Percentiles rank a stretch among this genome's conserved stretches.
phyloP scores from a whole-genome alignment of 2,113 vertebrate genomes.

The Caranx ignobilis region DNA sequence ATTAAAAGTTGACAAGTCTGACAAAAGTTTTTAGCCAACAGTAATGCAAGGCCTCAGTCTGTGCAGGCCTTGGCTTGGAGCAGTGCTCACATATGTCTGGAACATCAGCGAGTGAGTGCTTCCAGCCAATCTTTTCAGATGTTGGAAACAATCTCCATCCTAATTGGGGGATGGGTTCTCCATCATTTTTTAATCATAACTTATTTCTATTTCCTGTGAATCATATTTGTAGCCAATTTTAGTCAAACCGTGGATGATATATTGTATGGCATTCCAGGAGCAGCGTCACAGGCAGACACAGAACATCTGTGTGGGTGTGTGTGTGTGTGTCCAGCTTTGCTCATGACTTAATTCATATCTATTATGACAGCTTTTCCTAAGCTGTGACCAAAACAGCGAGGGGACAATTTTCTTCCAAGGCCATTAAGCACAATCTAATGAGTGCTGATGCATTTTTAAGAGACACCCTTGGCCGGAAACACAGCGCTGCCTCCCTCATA shows the following conservation, averaged over 20 bases:
- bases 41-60: constrained; percentile 12
- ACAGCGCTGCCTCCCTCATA: constrained; percentile 57
- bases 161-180: constrained; percentile 62
- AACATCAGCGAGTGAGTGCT: constrained; percentile 49
- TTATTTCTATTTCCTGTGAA: constrained; percentile 56
- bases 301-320: not conserved
- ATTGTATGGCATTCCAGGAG: constrained; percentile 1
- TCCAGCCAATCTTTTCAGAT: constrained; percentile 51
- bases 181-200: constrained; percentile 67
- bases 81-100: constrained; percentile 51
- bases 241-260: constrained; percentile 24
- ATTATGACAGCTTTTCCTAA: constrained; percentile 60
- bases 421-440: constrained; percentile 72
- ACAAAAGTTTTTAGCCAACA: constrained; percentile 24
- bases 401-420: constrained; percentile 59
- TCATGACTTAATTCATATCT: constrained; percentile 64
- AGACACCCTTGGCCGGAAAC: constrained; percentile 71
- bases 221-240: constrained; percentile 42
- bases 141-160: constrained; percentile 49
- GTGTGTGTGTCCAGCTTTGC: constrained; percentile 38
- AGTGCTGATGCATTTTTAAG: constrained; percentile 74
- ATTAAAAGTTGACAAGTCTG: constrained; percentile 33
- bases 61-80: constrained; percentile 39
- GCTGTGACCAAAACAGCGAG: constrained; percentile 62
- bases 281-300: constrained; percentile 1